A percentile compares a stretch with the other conserved stretches of the same genome.
These are phyloP conservation scores for Prunella himalayana DNA, from an alignment of 2,113 vertebrate species.

Conservation along the genomic window DNA sequence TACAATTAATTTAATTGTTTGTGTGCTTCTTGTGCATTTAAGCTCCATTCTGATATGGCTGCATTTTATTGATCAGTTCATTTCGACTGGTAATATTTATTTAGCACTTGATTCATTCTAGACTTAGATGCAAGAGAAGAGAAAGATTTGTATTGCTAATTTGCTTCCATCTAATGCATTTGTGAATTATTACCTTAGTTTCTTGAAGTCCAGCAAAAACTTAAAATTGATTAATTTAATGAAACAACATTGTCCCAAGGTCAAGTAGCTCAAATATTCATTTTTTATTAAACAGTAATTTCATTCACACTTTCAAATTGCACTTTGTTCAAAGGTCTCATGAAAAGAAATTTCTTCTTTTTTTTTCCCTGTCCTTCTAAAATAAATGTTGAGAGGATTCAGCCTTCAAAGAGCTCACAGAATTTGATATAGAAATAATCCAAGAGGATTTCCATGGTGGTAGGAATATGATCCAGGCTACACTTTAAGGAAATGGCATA, in stretches of 20 bases:
- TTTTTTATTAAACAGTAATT: constrained; percentile 59
- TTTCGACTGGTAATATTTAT: neutral
- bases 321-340: constrained; percentile 65
- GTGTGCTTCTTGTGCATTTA: neutral
- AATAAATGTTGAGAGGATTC: constrained; percentile 57
- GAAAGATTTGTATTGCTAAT: neutral
- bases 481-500: constrained; percentile 36
- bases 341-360: constrained; percentile 15
- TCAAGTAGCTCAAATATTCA: constrained; percentile 41
- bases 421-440: constrained; percentile 51
- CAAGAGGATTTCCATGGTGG: constrained; percentile 49
- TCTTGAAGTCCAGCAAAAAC: constrained; percentile 36
- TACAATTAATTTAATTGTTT: neutral
- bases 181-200: constrained; percentile 34
- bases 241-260: constrained; percentile 40
- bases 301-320: constrained; percentile 54
- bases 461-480: neutral
- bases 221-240: constrained; percentile 58
- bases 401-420: constrained; percentile 28
- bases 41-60: neutral
- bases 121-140: neutral
- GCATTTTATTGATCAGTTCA: neutral
- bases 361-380: constrained; percentile 30
- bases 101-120: neutral
- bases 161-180: neutral